phyloP scores from a whole-genome alignment of 2,113 vertebrate genomes.

The Lepisosteus osseus region DNA sequence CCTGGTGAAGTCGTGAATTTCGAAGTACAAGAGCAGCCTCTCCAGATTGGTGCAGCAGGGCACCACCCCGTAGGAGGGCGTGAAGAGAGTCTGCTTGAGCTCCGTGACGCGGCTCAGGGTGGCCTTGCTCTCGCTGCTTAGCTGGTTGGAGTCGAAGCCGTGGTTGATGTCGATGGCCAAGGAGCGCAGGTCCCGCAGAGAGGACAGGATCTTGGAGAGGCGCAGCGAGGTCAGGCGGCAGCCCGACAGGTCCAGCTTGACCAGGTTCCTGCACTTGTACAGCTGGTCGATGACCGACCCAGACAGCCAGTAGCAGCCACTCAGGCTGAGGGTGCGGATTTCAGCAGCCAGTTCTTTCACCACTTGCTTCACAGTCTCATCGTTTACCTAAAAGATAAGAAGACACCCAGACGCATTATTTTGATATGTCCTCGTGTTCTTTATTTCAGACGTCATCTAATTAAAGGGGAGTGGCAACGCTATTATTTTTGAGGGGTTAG shows the following conservation, averaged over 20 bases:
- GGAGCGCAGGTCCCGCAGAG: conserved; percentile 72
- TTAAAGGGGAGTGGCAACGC: too few species aligned
- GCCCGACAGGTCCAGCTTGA: conserved; percentile 83
- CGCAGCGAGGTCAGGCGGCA: conserved; percentile 82
- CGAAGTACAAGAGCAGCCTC: conserved; percentile 87
- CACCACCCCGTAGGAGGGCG: conserved; percentile 87
- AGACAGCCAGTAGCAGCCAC: conserved; percentile 90
- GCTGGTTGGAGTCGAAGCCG: conserved; percentile 78
- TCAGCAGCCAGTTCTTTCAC: conserved; percentile 73
- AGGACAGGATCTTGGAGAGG: conserved; percentile 84
- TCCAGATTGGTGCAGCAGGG: conserved; percentile 88
- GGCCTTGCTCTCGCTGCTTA: conserved; percentile 84
- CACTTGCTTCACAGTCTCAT: conserved; percentile 71
- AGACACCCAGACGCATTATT: fast-evolving
- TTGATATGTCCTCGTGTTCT: too few species aligned
- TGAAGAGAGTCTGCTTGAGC: conserved; percentile 87
- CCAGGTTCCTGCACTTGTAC: conserved; percentile 76
- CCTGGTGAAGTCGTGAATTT: conserved; percentile 84
- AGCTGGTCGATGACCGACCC: conserved; percentile 74
- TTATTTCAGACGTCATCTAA: too few species aligned
- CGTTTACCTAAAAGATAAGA: conserved; percentile 68
- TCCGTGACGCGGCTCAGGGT: conserved; percentile 79
- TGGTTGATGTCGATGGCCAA: conserved; percentile 84
- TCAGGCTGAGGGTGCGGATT: conserved; percentile 83
- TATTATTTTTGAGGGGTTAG: too few species aligned